Evolutionary conservation across 2,113 vertebrate genomes (phyloP).

Genomic region (Thryonomys swinderianus): DNA sequence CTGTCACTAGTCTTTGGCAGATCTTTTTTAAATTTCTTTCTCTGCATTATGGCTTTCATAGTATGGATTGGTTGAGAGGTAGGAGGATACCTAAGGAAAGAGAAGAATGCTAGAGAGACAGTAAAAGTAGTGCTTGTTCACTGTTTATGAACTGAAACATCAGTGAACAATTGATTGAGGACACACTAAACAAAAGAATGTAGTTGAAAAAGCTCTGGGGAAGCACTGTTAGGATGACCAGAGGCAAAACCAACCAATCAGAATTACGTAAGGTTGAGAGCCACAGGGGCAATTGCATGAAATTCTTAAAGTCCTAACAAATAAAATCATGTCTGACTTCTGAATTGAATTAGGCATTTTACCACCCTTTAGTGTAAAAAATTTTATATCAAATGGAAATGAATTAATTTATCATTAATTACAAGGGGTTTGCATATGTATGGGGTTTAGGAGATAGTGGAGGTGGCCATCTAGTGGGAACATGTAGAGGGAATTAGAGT

Average conservation of each 20-base stretch:
- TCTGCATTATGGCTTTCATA: background rate
- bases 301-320: conserved; percentile 46
- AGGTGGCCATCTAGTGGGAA: background rate
- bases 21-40: background rate
- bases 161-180: background rate
- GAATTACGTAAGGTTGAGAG: background rate
- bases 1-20: background rate
- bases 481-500: background rate
- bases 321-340: background rate
- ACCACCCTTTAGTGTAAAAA: background rate
- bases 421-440: background rate
- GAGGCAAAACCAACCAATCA: background rate
- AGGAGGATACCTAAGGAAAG: background rate
- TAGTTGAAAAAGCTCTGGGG: background rate
- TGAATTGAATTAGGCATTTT: background rate
- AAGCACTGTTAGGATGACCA: background rate
- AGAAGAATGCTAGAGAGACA: background rate
- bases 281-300: background rate
- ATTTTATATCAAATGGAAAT: background rate
- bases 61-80: background rate
- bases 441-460: background rate
- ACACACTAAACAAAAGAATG: background rate
- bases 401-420: background rate
- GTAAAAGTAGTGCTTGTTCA: background rate
- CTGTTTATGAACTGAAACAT: background rate